These are phyloP conservation scores for Drosophila greeni DNA, from an alignment of 2,888 invertebrate genomes.

Conservation along the genomic window DNA sequence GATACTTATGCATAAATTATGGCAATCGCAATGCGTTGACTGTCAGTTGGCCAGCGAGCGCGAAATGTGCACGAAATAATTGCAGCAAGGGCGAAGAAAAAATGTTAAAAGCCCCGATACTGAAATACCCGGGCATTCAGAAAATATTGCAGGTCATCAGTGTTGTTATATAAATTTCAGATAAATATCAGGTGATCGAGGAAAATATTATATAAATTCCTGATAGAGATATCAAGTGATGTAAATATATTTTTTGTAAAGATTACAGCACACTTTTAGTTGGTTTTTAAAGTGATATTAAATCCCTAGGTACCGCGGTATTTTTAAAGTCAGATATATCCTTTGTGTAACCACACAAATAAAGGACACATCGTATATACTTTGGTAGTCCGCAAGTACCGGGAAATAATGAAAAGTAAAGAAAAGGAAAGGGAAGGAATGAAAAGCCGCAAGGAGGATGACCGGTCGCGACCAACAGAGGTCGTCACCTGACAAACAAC, in stretches of 20 bases:
- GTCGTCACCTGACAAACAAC: slow-evolving; percentile 26
- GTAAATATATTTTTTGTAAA: neutral
- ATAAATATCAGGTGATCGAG: neutral
- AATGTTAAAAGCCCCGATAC: neutral
- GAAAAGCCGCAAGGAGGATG: slow-evolving; percentile 28
- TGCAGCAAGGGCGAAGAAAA: slow-evolving; percentile 19
- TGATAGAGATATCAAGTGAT: no score
- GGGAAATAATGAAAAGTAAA: slow-evolving; percentile 29
- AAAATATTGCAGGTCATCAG: slow-evolving; percentile 9
- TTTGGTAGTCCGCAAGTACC: slow-evolving; percentile 1
- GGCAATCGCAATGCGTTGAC: slow-evolving; percentile 65
- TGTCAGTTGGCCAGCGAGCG: slow-evolving; percentile 61
- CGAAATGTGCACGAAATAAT: slow-evolving; percentile 54
- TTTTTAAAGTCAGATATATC: neutral
- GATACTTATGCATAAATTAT: slow-evolving; percentile 67
- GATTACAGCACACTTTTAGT: neutral
- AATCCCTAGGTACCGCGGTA: no score
- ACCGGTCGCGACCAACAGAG: slow-evolving; percentile 24
- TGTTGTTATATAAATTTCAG: neutral
- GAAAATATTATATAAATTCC: slow-evolving; percentile 4
- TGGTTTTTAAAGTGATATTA: neutral
- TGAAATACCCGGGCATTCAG: slow-evolving; percentile 2
- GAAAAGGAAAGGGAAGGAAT: slow-evolving; percentile 15
- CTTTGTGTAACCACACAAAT: neutral
- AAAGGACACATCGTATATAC: slow-evolving; percentile 1